Percentiles rank a stretch among this genome's conserved stretches.
Conservation (phyloP, 2,888 invertebrate genomes). For the Ganaspis brasiliensis region DNA sequence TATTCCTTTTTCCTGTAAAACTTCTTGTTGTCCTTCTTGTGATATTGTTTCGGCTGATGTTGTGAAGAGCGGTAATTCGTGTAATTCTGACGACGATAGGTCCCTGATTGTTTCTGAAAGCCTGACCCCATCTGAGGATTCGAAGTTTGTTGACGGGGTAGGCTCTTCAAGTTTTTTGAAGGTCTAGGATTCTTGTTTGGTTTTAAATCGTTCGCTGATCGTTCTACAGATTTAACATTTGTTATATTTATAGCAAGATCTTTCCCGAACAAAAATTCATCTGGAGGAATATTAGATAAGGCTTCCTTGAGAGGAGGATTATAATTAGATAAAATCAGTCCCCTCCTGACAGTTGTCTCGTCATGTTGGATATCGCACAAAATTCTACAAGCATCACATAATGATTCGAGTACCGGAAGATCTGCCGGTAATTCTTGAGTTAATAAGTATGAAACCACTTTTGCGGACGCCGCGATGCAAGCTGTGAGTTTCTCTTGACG, state of each 20-base stretch:
- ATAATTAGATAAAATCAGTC: slow-evolving; percentile 4
- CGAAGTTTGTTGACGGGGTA: slow-evolving; percentile 30
- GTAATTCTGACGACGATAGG: neutral
- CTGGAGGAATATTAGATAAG: neutral
- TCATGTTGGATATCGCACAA: neutral
- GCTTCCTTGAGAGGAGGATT: neutral
- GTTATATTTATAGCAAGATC: neutral
- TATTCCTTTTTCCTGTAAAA: neutral
- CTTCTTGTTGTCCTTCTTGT: neutral
- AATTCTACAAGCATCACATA: neutral
- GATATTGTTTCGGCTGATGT: neutral
- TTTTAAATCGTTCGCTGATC: neutral
- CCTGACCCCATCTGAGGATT: slow-evolving; percentile 35
- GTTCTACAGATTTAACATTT: neutral
- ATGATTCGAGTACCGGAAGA: neutral
- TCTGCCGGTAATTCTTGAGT: neutral
- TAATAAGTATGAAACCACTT: neutral
- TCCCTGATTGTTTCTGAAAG: neutral
- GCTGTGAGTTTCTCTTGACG: neutral
- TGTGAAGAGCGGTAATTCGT: neutral
- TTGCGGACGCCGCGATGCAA: neutral
- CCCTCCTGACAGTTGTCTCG: neutral
- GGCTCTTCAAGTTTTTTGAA: slow-evolving; percentile 51
- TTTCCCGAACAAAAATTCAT: slow-evolving; percentile 9
- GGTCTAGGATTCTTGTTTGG: neutral